Percentiles rank a stretch among this genome's conserved stretches.
Conservation (phyloP, 92 coral and sea anemone species). For the Porites rus region DNA sequence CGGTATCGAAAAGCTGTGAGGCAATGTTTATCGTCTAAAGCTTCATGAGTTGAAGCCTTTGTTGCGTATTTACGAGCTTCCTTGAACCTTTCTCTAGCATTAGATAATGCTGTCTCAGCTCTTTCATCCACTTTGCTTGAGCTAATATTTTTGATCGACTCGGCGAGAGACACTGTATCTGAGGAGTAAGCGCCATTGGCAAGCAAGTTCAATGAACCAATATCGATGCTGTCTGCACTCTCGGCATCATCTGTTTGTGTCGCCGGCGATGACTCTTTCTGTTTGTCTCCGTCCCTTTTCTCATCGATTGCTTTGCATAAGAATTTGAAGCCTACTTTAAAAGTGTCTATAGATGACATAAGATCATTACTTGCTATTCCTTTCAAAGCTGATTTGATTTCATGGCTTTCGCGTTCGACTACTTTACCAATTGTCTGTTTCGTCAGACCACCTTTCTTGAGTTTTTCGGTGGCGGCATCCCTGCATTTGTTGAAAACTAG, state of each 20-base stretch:
- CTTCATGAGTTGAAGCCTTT: conserved; percentile 45
- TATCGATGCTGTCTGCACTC: background rate
- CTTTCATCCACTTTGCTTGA: conserved; percentile 3
- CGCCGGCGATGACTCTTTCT: background rate
- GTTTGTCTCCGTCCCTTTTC: background rate
- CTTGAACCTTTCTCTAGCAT: conserved; percentile 41
- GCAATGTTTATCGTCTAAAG: conserved; percentile 32
- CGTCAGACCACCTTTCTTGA: conserved; percentile 22
- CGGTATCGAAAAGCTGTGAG: conserved; percentile 49
- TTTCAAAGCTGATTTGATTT: background rate
- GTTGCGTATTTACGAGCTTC: conserved; percentile 48
- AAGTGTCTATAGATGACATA: conserved; percentile 1
- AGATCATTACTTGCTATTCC: conserved; percentile 1
- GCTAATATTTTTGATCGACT: background rate
- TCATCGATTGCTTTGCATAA: background rate
- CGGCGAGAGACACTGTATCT: background rate
- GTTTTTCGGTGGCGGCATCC: background rate
- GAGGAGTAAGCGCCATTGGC: background rate
- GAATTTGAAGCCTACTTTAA: background rate
- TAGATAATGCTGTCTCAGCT: background rate
- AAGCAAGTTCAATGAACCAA: too few species aligned
- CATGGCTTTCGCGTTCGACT: conserved; percentile 7
- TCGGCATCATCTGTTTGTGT: background rate
- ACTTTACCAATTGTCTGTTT: background rate
- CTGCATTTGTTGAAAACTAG: conserved; percentile 5